Percentiles rank a stretch among this genome's conserved stretches.
phyloP scores from a whole-genome alignment of 2,113 vertebrate species.

The Ifrita kowaldi region DNA sequence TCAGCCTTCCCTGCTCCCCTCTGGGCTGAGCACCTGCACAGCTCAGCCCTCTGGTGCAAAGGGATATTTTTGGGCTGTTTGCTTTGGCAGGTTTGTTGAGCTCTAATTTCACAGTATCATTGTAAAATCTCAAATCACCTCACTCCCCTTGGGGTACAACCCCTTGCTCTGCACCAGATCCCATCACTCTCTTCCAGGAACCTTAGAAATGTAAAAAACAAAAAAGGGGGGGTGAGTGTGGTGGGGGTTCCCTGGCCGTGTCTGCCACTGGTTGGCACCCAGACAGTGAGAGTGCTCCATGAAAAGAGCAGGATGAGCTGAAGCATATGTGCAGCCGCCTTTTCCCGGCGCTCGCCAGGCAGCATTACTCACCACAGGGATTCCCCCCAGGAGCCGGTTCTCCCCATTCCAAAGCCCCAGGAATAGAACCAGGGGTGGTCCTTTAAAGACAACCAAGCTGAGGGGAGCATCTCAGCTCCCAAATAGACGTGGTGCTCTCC shows the following conservation, averaged over 20 bases:
- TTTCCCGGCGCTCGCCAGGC: neutral
- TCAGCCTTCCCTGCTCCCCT: neutral
- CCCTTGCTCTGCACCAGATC: neutral
- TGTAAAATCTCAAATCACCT: neutral
- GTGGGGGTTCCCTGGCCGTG: neutral
- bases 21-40: neutral
- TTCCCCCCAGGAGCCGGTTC: neutral
- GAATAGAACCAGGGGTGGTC: rapidly evolving
- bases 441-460: rapidly evolving
- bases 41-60: neutral
- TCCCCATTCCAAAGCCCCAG: neutral
- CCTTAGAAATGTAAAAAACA: neutral
- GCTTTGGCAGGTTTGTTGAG: neutral
- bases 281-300: neutral
- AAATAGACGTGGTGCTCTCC: rapidly evolving
- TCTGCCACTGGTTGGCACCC: neutral
- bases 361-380: neutral
- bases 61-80: neutral
- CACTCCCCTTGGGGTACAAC: neutral
- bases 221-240: neutral
- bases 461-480: neutral
- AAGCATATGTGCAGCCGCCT: constrained; percentile 17
- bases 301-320: constrained; percentile 29
- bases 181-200: neutral
- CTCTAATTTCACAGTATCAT: rapidly evolving